Conservation (phyloP, 2,888 invertebrate species). For the Agrotis ipsilon region DNA sequence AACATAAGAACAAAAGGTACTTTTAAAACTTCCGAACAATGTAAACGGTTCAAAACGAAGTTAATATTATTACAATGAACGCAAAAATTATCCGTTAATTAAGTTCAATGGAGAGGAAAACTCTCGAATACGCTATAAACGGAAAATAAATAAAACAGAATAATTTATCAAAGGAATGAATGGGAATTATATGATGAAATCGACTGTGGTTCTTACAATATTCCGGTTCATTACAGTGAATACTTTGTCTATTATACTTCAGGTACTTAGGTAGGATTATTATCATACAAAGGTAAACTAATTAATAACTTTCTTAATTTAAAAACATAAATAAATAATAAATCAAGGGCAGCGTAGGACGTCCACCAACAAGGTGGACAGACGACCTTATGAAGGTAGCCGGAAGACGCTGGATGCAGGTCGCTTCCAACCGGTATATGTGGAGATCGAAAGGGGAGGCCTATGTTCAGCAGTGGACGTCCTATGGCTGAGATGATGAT, state of each 20-base stretch:
- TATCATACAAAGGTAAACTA: neutral
- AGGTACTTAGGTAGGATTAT: neutral
- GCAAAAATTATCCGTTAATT: constrained; percentile 50
- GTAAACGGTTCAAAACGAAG: constrained; percentile 9
- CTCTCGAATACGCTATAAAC: constrained; percentile 34
- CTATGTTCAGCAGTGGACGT: too few relatives aligned
- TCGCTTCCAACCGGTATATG: too few relatives aligned
- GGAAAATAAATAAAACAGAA: constrained; percentile 51
- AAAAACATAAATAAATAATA: too few relatives aligned
- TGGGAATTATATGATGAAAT: constrained; percentile 21
- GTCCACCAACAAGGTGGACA: too few relatives aligned
- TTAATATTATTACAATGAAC: constrained; percentile 16
- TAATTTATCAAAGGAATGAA: constrained; percentile 48
- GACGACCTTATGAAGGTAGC: too few relatives aligned
- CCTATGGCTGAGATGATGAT: too few relatives aligned
- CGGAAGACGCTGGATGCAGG: too few relatives aligned
- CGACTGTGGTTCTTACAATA: constrained; percentile 1
- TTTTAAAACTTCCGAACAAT: neutral
- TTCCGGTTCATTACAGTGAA: neutral
- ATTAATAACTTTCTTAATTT: neutral
- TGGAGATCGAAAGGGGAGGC: too few relatives aligned
- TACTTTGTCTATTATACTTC: neutral
- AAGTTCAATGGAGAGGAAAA: constrained; percentile 54
- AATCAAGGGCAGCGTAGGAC: too few relatives aligned
- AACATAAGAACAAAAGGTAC: neutral